These are phyloP conservation scores for Apamea crenata DNA, from an alignment of 2,888 invertebrate genomes.

Conservation along the genomic window DNA sequence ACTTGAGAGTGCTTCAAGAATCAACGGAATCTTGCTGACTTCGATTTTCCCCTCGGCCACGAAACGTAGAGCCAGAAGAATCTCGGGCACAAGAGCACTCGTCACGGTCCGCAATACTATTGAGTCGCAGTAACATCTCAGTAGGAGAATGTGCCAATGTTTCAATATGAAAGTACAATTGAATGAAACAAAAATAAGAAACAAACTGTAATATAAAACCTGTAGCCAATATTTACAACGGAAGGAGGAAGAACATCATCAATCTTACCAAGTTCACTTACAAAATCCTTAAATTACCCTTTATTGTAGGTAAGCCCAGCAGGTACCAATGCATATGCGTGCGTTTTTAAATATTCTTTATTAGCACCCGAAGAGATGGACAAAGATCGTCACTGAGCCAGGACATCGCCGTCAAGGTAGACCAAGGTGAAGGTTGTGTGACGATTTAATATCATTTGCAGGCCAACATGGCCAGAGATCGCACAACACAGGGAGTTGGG, in stretches of 20 bases:
- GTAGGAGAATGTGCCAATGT: slow-evolving; percentile 1
- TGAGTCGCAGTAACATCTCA: slow-evolving; percentile 16
- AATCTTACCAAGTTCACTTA: too few relatives aligned
- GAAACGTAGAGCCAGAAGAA: slow-evolving; percentile 28
- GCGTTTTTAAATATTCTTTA: too few relatives aligned
- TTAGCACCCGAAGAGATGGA: too few relatives aligned
- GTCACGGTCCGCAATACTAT: slow-evolving; percentile 25
- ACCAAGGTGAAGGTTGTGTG: too few relatives aligned
- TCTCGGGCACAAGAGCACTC: slow-evolving; percentile 28
- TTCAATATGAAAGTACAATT: neutral
- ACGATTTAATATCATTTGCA: too few relatives aligned
- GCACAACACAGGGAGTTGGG: too few relatives aligned
- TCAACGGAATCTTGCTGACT: slow-evolving; percentile 48
- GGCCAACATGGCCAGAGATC: too few relatives aligned
- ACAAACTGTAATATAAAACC: neutral
- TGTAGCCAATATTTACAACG: neutral
- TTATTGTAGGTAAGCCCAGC: too few relatives aligned
- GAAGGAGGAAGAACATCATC: neutral
- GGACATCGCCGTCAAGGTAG: too few relatives aligned
- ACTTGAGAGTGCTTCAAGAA: slow-evolving; percentile 37
- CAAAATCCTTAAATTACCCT: too few relatives aligned
- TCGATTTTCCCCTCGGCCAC: slow-evolving; percentile 28
- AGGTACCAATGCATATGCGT: too few relatives aligned
- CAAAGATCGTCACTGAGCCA: too few relatives aligned
- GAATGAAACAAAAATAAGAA: neutral